Evolutionary conservation across 1,140 invertebrate genomes (phyloP).

Genomic region (Asbolus verrucosus): DNA sequence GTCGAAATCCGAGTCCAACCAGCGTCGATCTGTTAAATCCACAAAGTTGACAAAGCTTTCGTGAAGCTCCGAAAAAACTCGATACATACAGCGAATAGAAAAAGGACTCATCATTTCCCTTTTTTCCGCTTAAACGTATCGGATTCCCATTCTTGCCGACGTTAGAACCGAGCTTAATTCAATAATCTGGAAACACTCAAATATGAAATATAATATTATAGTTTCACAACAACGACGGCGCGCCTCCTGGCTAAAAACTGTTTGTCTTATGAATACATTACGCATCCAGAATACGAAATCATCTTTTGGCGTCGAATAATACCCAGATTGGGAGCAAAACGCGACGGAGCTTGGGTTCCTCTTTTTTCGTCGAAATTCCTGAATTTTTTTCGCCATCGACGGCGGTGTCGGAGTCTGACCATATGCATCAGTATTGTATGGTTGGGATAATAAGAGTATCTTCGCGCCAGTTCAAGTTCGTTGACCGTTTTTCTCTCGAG

Average conservation of each 20-base stretch:
- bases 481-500: constrained; percentile 25
- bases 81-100: background rate
- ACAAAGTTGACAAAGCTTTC: background rate
- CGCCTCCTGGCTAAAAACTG: constrained; percentile 34
- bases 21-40: background rate
- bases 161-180: constrained; percentile 3
- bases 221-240: constrained; percentile 32
- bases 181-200: constrained; percentile 36
- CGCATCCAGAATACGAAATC: constrained; percentile 33
- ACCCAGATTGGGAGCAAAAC: constrained; percentile 31
- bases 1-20: background rate
- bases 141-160: constrained; percentile 1
- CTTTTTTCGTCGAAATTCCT: too few relatives aligned
- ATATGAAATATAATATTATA: constrained; percentile 32
- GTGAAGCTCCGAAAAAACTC: background rate
- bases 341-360: constrained; percentile 18
- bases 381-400: background rate
- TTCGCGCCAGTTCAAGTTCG: constrained; percentile 11
- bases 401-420: too few relatives aligned
- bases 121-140: background rate
- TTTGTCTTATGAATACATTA: constrained; percentile 39
- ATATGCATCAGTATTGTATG: background rate
- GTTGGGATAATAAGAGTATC: constrained; percentile 25
- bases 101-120: background rate
- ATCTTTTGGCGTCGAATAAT: constrained; percentile 11